Conservation (phyloP, 64 coral and sea anemone species). For the Exaiptasia diaphana region DNA sequence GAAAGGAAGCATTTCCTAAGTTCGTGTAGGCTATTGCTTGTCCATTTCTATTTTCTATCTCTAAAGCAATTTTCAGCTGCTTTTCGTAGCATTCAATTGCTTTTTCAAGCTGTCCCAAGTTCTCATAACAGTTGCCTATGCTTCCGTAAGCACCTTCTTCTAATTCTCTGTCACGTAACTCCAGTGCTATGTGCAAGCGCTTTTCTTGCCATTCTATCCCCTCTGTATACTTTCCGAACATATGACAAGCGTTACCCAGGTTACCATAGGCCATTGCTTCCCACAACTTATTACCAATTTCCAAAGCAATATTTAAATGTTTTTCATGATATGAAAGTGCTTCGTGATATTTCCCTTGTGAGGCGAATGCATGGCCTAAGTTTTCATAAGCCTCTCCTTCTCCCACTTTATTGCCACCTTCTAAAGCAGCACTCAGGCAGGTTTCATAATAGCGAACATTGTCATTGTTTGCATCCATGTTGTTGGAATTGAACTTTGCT, state of each 20-base stretch:
- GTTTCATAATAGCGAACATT: background rate
- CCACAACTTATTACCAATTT: slow-evolving; percentile 4
- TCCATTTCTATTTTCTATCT: background rate
- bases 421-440: slow-evolving; percentile 2
- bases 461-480: background rate
- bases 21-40: slow-evolving; percentile 16
- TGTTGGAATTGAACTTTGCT: no score
- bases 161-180: slow-evolving; percentile 3
- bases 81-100: slow-evolving; percentile 3
- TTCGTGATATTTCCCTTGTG: background rate
- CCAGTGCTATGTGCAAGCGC: slow-evolving; percentile 1
- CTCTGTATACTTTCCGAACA: background rate
- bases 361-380: background rate
- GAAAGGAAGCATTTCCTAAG: slow-evolving; percentile 14
- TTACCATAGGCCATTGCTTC: background rate
- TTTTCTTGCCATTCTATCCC: background rate
- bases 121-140: slow-evolving; percentile 4
- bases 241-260: background rate
- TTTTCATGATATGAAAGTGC: background rate
- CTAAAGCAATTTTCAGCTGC: slow-evolving; percentile 10
- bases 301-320: background rate
- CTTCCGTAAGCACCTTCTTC: slow-evolving; percentile 1
- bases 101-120: slow-evolving; percentile 17
- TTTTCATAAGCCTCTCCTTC: background rate
- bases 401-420: background rate